phyloP scores from a whole-genome alignment of 2,888 invertebrate species.

The Chorisops tibialis region DNA sequence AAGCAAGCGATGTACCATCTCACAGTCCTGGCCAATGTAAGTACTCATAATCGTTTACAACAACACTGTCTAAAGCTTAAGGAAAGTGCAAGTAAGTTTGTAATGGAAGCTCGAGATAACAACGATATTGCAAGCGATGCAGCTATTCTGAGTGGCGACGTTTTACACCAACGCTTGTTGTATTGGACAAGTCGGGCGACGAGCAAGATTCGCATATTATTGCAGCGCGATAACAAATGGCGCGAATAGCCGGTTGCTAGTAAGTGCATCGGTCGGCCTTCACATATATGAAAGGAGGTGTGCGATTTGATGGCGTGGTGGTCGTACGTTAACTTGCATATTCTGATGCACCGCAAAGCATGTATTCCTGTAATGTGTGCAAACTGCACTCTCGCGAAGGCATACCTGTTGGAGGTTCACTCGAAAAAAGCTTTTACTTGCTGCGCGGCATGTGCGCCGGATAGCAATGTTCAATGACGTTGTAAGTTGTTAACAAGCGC shows the following conservation, averaged over 20 bases:
- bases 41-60: constrained; percentile 43
- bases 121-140: no score
- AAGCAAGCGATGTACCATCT: constrained; percentile 83
- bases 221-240: no score
- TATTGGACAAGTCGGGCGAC: no score
- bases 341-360: constrained; percentile 17
- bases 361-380: neutral
- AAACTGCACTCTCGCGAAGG: constrained; percentile 3
- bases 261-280: no score
- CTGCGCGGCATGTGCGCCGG: constrained; percentile 39
- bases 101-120: neutral
- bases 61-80: neutral
- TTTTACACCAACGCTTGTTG: no score
- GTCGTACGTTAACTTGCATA: neutral
- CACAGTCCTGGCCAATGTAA: constrained; percentile 83
- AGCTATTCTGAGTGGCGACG: no score
- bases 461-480: constrained; percentile 39
- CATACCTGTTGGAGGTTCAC: constrained; percentile 12
- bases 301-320: no score
- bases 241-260: no score
- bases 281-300: no score
- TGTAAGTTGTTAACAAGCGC: constrained; percentile 41
- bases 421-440: constrained; percentile 19
- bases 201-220: no score
- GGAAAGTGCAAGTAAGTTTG: neutral